phyloP scores from a whole-genome alignment of 2,888 invertebrate species.

The Athalia circularis region DNA sequence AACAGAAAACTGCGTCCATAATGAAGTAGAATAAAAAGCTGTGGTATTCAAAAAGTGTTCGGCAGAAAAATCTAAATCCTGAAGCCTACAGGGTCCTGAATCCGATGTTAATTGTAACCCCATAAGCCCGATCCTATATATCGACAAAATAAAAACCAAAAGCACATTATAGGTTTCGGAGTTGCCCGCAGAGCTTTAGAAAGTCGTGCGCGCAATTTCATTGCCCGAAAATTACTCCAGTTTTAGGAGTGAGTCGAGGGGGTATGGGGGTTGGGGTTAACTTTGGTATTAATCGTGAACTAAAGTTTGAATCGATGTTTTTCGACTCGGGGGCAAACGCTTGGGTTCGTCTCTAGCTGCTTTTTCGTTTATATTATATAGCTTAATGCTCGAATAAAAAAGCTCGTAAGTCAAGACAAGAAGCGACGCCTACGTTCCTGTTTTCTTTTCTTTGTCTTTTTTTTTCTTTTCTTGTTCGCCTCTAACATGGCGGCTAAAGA shows the following conservation, averaged over 20 bases:
- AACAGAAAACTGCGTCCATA: too few relatives aligned
- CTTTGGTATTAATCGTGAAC: constrained; percentile 48
- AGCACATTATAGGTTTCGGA: background rate
- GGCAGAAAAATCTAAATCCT: too few relatives aligned
- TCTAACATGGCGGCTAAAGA: too few relatives aligned
- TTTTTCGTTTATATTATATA: too few relatives aligned
- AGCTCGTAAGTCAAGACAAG: background rate
- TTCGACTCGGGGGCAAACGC: background rate
- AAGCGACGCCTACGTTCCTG: background rate
- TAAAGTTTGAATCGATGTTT: constrained; percentile 53
- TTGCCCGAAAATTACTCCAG: constrained; percentile 57
- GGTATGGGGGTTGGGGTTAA: constrained; percentile 47
- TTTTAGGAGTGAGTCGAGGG: constrained; percentile 10
- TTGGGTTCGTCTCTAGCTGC: background rate
- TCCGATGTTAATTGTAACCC: too few relatives aligned
- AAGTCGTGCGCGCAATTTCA: constrained; percentile 45
- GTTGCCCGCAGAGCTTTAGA: constrained; percentile 1
- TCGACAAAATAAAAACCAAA: too few relatives aligned
- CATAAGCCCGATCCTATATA: too few relatives aligned
- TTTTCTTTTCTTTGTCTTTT: background rate
- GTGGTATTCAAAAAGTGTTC: too few relatives aligned
- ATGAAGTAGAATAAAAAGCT: too few relatives aligned
- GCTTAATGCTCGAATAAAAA: background rate
- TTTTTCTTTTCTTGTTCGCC: background rate
- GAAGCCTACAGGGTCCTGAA: too few relatives aligned